These are phyloP conservation scores for Egretta garzetta DNA, from an alignment of 2,113 vertebrate genomes.

Conservation along the genomic window DNA sequence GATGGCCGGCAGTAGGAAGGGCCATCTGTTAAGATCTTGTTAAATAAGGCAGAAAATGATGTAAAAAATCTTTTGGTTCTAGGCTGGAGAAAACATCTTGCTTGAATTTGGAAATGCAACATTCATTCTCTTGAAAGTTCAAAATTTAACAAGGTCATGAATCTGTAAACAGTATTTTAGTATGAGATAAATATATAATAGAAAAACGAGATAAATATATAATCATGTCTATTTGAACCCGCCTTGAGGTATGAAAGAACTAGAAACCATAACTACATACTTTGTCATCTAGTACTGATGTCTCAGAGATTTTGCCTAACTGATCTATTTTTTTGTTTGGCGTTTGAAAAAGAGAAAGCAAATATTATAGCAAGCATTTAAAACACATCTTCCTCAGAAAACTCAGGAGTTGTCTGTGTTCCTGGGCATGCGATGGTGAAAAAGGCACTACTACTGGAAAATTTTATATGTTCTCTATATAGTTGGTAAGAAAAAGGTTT, in stretches of 20 bases:
- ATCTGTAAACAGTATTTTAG: neutral
- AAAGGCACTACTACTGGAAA: neutral
- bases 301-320: neutral
- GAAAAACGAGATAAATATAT: conserved; percentile 15
- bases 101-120: neutral
- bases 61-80: neutral
- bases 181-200: neutral
- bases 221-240: neutral
- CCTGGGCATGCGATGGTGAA: neutral
- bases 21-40: conserved; percentile 3
- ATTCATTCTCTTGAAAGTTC: neutral
- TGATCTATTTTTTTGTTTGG: neutral
- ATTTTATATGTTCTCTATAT: neutral
- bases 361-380: neutral
- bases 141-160: neutral
- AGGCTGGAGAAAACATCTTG: neutral
- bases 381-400: neutral
- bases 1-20: neutral
- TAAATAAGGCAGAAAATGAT: neutral
- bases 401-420: neutral
- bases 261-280: neutral
- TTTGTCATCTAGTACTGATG: neutral
- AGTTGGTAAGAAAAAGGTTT: neutral
- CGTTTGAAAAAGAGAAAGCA: neutral
- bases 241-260: neutral